These are phyloP conservation scores for Xestobium rufovillosum DNA, from an alignment of 2,888 invertebrate species.

Conservation along the genomic window DNA sequence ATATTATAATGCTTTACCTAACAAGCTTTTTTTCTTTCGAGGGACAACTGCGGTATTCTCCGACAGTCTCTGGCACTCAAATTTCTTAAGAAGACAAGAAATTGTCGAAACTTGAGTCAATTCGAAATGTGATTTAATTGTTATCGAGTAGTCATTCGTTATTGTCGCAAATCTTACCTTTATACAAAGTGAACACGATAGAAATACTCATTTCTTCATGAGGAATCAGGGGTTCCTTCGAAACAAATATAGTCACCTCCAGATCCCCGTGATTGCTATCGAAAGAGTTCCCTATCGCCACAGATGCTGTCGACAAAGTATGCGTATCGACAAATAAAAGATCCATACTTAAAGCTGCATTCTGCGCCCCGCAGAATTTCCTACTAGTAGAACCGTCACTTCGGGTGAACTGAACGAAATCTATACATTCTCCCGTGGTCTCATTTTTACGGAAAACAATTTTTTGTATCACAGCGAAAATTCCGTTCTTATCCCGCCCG, in stretches of 20 bases:
- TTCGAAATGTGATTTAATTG: too few relatives aligned
- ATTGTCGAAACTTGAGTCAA: too few relatives aligned
- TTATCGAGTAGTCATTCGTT: too few relatives aligned
- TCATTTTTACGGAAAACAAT: slow-evolving; percentile 3
- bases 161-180: too few relatives aligned
- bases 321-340: not conserved
- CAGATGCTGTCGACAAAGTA: too few relatives aligned
- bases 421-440: slow-evolving; percentile 3
- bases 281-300: too few relatives aligned
- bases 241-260: not conserved
- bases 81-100: too few relatives aligned
- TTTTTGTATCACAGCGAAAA: not conserved
- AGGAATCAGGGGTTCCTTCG: not conserved
- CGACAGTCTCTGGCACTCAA: too few relatives aligned
- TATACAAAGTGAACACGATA: not conserved
- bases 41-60: too few relatives aligned
- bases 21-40: too few relatives aligned
- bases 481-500: not conserved
- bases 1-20: too few relatives aligned
- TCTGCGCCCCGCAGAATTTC: not conserved
- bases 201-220: not conserved
- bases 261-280: not conserved
- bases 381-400: not conserved
- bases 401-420: not conserved
- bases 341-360: slow-evolving; percentile 1